Evolutionary conservation across 1,140 invertebrate genomes (phyloP), one percentile per base, ranked within the genome.

Genomic region (Anthonomus grandis): DNA sequence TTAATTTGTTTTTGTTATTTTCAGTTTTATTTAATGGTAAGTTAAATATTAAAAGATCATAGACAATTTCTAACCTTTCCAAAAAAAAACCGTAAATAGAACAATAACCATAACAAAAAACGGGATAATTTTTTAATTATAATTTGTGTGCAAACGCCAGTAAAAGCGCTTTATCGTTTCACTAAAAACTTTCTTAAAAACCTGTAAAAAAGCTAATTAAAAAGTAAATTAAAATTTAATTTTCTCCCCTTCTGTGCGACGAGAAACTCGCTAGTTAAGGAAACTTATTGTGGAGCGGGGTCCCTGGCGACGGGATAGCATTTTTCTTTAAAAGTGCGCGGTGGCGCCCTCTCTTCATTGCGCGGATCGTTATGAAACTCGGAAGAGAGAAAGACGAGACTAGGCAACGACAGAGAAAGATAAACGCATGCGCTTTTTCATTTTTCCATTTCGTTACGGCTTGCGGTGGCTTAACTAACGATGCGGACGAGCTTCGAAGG

Each of bases 291-390:
- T 48, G 47, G 31, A 53, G 62, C 67, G 66, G 66, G 68, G 68
- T 66, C 55, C 60, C 62, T 70, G 69, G 67, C n/a, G n/a, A 66
- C 69, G 66, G 67, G 62, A 62, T 63, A 64, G 70, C 68, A 71
- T 68, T 71, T 71, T 71, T 71, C 70, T 69, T 68, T 46, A 69
- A 67, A 66, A 65, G 54, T 70, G 68, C 70, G 69, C 69, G 60
- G 53, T 62, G 63, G 63, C 60, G 59, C 62, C 62, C 56, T 57
- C 60, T 63, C 54, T 48, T 59, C 60, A 57, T 50, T 66, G 69
- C 69, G 67, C 67, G 59, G 69, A 70, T 70, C 69, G 69, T 70
- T 70, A 70, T 58, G 61, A 63, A 68, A 68, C 54, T 63, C 65
- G 51, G 25, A 50, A 23, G n/a, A n/a, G n/a, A n/a, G n/a, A n/a